Base-by-base conservation (phyloP, 2,113 vertebrate species). In the Notothenia rossii region DNA sequence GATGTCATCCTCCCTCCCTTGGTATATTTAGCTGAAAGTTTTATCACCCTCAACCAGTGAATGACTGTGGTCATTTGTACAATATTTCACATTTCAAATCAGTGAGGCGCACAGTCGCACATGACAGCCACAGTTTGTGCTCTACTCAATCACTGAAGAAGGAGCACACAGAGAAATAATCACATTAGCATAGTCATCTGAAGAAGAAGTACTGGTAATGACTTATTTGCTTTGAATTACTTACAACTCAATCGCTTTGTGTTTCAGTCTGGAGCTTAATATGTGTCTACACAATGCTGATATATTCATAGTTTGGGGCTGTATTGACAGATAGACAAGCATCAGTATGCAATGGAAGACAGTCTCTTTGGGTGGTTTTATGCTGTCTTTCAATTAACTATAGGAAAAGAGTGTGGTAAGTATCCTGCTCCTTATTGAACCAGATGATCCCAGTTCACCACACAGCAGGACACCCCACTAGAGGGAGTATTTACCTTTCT, bases 151-250 rank as follows among this genome's bases (percentile, higher is more conserved):
- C 91, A 92, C 73, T n/a, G 83, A 84, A 70, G 56, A 86, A 88
- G 65, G 79, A 89, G 89, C 56, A 61, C 73, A 83, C 83, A 40
- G 36, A 88, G 82, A 90, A 91, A 72, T 81, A 91, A 89, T 90
- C 70, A 83, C 88, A 94, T 92, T 92, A 93, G 87, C 90, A 92
- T 91, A 89, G 79, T 62, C 84, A 85, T 87, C 72, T 88, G 79
- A 90, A 84, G 80, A 65, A 89, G 85, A 58, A 88, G 83, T 71
- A 75, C 62, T 84, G 71, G n/a, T 71, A 64, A 82, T 83, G 77
- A 88, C 74, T 88, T 86, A 86, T 89, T 84, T 79, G 77, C 72
- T 56, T 81, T 78, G 77, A 88, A 87, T 86, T 46, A 84, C 75
- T 70, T 72, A 83, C 70, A 49, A 63, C 53, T 29, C 70, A 64